Base-by-base conservation (phyloP, 2,797 vertebrate species). In the Anguilla marmorata region DNA sequence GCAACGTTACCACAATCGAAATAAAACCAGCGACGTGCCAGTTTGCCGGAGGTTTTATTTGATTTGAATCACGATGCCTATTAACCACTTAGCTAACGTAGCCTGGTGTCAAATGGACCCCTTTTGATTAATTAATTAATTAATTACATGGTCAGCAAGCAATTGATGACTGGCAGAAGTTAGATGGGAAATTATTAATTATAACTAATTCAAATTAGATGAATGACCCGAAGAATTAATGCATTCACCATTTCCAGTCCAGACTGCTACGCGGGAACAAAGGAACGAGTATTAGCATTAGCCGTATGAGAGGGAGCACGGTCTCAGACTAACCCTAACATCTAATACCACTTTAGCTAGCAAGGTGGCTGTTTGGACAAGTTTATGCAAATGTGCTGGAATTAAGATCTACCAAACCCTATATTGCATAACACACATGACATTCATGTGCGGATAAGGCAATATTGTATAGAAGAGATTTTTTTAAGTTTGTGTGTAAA, bases 231-330 rank as follows among this genome's bases (percentile, higher is more conserved):
- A 69, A 27, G 45, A 0, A 50, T 83, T 16, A 1, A 14, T 19
- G 12, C 4, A 30, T 16, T 84, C 83, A 45, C n/a, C 24, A 24
- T 58, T 33, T 58, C 30, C 45, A 3, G 27, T 84, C 33, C 3
- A 54, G 14, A 84, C 3, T 3, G 24, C 83, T 1, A 52, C 33
- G 83, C 83, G 50, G 83, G 50, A 84, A 84, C 83, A 84, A 84
- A 84, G 83, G 83, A 33, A 58, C 12, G 45, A 3, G 1, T 83
- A 48, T 52, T 45, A 37, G 5, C 16, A 16, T 79, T 33, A 24
- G 63, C 63, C 5, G 7, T 3, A 66, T 4, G 24, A 19, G 83
- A 56, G 12, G 52, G 11, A 21, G n/a, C 24, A 24, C 21, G 7
- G 9, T 37, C 72, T 4, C 30, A 37, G 27, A 37, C 30, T 37